These are phyloP conservation scores for Musca domestica DNA, from an alignment of 1,140 invertebrate species.

Conservation along the genomic window DNA sequence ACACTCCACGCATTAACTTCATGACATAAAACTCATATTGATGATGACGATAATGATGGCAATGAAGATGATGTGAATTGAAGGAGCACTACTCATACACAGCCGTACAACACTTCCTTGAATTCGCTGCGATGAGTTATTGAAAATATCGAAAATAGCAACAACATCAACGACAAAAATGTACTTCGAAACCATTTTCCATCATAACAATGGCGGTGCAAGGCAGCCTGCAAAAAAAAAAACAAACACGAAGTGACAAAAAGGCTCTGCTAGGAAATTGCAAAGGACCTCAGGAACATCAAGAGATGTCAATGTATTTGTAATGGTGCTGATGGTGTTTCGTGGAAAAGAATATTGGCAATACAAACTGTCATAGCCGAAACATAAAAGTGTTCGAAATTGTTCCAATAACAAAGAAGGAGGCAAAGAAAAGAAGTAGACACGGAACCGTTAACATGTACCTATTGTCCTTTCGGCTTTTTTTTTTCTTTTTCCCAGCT, in stretches of 20 bases:
- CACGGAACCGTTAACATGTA: constrained; percentile 2
- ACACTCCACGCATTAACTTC: not conserved
- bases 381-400: too few species aligned
- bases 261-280: not conserved
- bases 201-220: constrained; percentile 7
- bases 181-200: constrained; percentile 1
- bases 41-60: not conserved
- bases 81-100: too few species aligned
- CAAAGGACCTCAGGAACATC: not conserved
- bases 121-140: not conserved
- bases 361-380: too few species aligned
- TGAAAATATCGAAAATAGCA: not conserved
- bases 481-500: too few species aligned
- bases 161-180: too few species aligned
- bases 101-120: too few species aligned
- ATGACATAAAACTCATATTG: not conserved
- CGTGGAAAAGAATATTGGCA: too few species aligned
- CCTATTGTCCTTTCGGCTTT: not conserved
- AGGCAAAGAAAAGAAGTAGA: not conserved
- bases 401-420: too few species aligned
- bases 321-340: too few species aligned
- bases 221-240: too few species aligned
- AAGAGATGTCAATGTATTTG: constrained; percentile 1
- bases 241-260: not conserved
- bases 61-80: not conserved